Conservation (phyloP, 2,113 vertebrate genomes). For the Pelobates fuscus region DNA sequence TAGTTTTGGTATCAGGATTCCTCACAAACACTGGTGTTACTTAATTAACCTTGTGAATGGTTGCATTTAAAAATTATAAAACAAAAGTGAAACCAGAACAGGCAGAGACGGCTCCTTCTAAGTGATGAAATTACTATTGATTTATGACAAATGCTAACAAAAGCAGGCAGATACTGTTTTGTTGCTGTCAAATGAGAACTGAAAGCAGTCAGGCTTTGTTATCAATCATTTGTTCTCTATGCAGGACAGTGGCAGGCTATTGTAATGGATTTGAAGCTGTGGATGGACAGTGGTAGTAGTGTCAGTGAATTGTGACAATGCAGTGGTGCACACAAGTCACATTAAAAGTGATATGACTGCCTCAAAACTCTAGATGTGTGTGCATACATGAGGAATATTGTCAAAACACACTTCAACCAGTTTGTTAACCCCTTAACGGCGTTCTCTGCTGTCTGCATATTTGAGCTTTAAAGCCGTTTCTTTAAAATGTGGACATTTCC, state of each 20-base stretch:
- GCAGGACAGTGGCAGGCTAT: conserved; percentile 66
- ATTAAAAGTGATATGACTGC: conserved; percentile 67
- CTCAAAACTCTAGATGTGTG: conserved; percentile 53
- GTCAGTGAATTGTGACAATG: conserved; percentile 58
- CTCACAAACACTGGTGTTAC: conserved; percentile 30
- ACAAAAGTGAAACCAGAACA: conserved; percentile 66
- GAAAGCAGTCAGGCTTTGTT: conserved; percentile 84
- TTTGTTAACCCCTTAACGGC: too few relatives aligned
- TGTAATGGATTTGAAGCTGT: conserved; percentile 74
- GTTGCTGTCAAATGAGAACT: conserved; percentile 83
- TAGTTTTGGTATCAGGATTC: background rate
- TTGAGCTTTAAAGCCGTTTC: too few relatives aligned
- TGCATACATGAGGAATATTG: too few relatives aligned
- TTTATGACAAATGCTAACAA: conserved; percentile 87
- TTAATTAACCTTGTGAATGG: conserved; percentile 63
- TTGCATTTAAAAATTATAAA: conserved; percentile 60
- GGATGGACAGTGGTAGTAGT: conserved; percentile 64
- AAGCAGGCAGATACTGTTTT: conserved; percentile 75
- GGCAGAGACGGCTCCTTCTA: conserved; percentile 69
- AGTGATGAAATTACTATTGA: conserved; percentile 87
- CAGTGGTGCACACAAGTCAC: conserved; percentile 69
- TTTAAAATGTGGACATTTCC: too few relatives aligned
- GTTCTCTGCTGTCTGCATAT: too few relatives aligned
- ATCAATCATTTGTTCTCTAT: conserved; percentile 82
- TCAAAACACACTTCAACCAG: too few relatives aligned